Percentiles rank a stretch among this genome's conserved stretches.
Conservation (phyloP, 1,140 invertebrate genomes). For the Asbolus verrucosus region DNA sequence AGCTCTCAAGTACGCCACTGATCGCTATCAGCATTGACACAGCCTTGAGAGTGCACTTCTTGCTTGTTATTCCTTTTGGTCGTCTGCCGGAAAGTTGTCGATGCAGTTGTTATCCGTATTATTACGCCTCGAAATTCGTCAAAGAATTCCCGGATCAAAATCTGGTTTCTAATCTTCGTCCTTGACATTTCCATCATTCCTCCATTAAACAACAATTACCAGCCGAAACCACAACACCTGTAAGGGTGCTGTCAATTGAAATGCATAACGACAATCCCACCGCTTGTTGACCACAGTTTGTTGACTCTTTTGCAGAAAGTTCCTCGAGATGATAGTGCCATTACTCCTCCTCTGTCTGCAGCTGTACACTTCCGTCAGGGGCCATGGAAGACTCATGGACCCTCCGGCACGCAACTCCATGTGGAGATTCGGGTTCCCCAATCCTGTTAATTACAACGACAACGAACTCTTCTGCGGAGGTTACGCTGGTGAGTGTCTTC, state of each 20-base stretch:
- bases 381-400: conserved; percentile 88
- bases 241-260: conserved; percentile 17
- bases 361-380: conserved; percentile 55
- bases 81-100: conserved; percentile 11
- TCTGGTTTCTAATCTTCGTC: background rate
- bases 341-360: conserved; percentile 9
- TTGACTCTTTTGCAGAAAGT: conserved; percentile 36
- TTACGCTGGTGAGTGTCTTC: conserved; percentile 75
- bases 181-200: conserved; percentile 19
- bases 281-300: conserved; percentile 3
- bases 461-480: conserved; percentile 88
- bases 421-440: conserved; percentile 94
- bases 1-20: background rate
- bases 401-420: conserved; percentile 91
- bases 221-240: background rate
- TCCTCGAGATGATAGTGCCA: conserved; percentile 30
- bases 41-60: conserved; percentile 14
- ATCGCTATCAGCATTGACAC: background rate
- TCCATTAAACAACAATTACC: background rate
- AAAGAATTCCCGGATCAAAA: background rate
- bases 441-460: conserved; percentile 95
- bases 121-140: background rate
- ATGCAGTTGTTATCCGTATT: background rate
- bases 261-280: background rate
- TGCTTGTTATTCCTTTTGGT: conserved; percentile 4